Evolutionary conservation across 2,888 invertebrate genomes (phyloP).

Genomic region (Tetropium fuscum): DNA sequence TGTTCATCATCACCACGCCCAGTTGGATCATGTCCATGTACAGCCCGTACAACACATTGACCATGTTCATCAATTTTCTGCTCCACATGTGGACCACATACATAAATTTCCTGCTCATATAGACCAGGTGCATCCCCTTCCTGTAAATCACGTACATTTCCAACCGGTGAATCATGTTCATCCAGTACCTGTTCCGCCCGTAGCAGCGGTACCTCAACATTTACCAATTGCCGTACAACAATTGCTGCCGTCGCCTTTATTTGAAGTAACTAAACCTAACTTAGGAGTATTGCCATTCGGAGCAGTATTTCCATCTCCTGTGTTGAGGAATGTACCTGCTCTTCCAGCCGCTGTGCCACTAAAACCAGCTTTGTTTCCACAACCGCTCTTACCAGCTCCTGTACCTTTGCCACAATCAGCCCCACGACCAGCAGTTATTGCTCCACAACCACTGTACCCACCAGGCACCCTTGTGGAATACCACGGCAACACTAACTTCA

Average conservation of each 20-base stretch:
- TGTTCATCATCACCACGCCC: conserved; percentile 3
- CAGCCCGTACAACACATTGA: conserved; percentile 44
- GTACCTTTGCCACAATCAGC: conserved; percentile 16
- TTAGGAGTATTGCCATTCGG: conserved; percentile 56
- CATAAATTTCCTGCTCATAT: conserved; percentile 30
- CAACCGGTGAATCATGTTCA: conserved; percentile 23
- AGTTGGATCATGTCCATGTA: conserved; percentile 39
- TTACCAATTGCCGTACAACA: conserved; percentile 14
- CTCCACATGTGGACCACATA: conserved; percentile 43
- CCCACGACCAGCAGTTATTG: conserved; percentile 6
- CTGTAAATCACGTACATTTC: conserved; percentile 24
- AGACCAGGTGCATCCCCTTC: conserved; percentile 32
- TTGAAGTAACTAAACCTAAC: conserved; percentile 56
- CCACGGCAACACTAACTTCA: conserved; percentile 43
- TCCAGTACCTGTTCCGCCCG: conserved; percentile 21
- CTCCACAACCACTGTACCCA: conserved; percentile 29
- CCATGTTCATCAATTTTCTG: conserved; percentile 32
- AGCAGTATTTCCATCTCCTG: conserved; percentile 50
- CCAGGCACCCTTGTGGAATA: conserved; percentile 44
- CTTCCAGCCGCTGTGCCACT: conserved; percentile 29
- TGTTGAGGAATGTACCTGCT: conserved; percentile 43
- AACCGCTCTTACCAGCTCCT: conserved; percentile 1
- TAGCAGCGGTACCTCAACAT: conserved; percentile 18
- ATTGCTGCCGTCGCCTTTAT: conserved; percentile 44
- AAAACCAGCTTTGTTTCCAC: conserved; percentile 28